Evolutionary conservation across 2,888 invertebrate genomes (phyloP), one percentile per base, ranked within the genome.

Genomic region (Luperina nickerlii): DNA sequence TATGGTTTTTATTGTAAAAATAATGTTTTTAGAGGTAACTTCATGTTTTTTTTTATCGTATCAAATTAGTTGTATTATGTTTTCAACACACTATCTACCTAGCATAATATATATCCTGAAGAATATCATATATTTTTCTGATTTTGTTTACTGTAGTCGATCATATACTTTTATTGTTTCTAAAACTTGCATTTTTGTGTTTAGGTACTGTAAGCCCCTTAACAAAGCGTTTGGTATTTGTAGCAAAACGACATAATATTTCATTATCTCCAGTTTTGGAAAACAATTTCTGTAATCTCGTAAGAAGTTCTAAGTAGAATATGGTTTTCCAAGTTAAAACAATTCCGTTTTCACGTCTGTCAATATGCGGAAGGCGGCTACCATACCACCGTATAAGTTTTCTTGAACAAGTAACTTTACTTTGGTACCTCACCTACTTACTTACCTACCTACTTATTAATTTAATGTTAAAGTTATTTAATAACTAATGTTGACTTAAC

Each of bases 241-340:
- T 20, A 24, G 8, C 32, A 32, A 6, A n/a, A n/a, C n/a, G n/a
- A 66, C n/a, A 66, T 66, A 20, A 66, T 66, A 20, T 48, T 38
- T 79, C n/a, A 77, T 27, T 13, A 65, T 65, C 15, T 65, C 18
- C 24, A 65, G 0, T 48, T 32, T n/a, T 20, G 32, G 18, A 78
- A 80, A 45, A 54, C 62, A 84, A 67, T 78, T 45, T 67, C 3
- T 20, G 66, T 32, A 62, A 84, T 54, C 71, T 66, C 2, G 27
- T 72, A 84, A 84, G 87, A 69, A 76, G 24, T 72, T 72, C 15
- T 65, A 72, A 79, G 84, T 76, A 74, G 51, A 70, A 65, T 63
- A 73, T 54, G 32, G 5, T 54, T 66, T 78, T 24, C 42, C 78
- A 78, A 78, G 54, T 78, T 60, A 86, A 68, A 79, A 79, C 63